phyloP scores from a whole-genome alignment of 2,888 invertebrate genomes.

The Bugulina stolonifera region DNA sequence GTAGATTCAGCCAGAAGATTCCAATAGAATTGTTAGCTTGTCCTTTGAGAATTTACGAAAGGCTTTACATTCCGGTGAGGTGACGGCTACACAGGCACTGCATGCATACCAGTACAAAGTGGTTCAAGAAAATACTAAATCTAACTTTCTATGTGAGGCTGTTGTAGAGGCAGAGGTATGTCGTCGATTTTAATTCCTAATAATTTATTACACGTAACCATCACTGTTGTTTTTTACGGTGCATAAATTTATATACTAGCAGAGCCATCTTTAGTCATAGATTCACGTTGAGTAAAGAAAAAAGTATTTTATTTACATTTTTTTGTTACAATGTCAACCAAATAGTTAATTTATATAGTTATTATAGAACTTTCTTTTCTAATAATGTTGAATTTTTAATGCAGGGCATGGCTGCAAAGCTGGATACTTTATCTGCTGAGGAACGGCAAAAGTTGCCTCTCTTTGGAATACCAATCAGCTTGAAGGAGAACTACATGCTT shows the following conservation, averaged over 20 bases:
- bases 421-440: conserved; percentile 7
- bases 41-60: conserved; percentile 21
- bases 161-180: conserved; percentile 29
- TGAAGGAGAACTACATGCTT: conserved; percentile 45
- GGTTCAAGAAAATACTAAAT: conserved; percentile 27
- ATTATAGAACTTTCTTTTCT: no score
- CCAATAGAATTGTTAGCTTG: conserved; percentile 14
- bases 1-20: conserved; percentile 27
- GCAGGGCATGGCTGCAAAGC: conserved; percentile 9
- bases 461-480: conserved; percentile 45
- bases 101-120: conserved; percentile 27
- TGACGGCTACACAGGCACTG: conserved; percentile 26
- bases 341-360: no score
- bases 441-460: conserved; percentile 32
- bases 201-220: no score
- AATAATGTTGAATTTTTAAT: no score
- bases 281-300: no score
- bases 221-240: no score
- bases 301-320: no score
- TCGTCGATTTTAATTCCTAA: no score
- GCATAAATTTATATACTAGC: no score
- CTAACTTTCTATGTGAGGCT: conserved; percentile 29
- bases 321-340: no score
- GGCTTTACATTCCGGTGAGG: conserved; percentile 15
- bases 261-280: no score